These are phyloP conservation scores for Melanostigma gelatinosum DNA, from an alignment of 2,113 vertebrate genomes.

Conservation along the genomic window DNA sequence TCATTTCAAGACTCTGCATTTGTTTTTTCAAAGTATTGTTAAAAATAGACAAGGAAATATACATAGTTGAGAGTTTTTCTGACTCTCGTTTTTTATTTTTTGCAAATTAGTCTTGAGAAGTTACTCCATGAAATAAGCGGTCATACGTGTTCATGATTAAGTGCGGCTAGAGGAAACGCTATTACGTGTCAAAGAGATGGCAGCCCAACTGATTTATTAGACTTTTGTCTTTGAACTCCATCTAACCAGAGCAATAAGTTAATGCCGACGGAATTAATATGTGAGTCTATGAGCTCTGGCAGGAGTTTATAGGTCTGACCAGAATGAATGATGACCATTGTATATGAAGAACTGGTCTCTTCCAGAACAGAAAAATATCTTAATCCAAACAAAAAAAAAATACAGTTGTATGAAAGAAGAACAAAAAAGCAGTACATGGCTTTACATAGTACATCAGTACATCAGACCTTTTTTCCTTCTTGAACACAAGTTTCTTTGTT, in stretches of 20 bases:
- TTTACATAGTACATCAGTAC: too few species aligned
- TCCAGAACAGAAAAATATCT: not conserved
- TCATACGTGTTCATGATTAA: not conserved
- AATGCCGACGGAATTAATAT: slow-evolving; percentile 9
- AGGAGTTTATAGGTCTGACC: slow-evolving; percentile 22
- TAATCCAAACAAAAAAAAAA: not conserved
- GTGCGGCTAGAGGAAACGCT: slow-evolving; percentile 1
- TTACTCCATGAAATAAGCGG: not conserved
- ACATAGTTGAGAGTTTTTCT: not conserved
- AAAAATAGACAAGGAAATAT: not conserved
- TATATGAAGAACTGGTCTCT: not conserved
- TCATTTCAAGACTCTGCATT: not conserved
- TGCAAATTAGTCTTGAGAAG: slow-evolving; percentile 29
- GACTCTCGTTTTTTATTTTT: not conserved
- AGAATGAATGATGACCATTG: not conserved
- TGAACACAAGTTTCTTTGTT: slow-evolving; percentile 24
- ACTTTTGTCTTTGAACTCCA: slow-evolving; percentile 22
- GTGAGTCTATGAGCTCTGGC: slow-evolving; percentile 2
- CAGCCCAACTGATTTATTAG: not conserved
- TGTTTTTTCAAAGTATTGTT: not conserved
- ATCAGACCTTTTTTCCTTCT: not conserved
- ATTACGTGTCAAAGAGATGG: slow-evolving; percentile 17
- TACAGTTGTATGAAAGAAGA: not conserved
- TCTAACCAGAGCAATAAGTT: not conserved
- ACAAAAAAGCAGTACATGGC: not conserved